Conservation (phyloP, 2,113 vertebrate genomes). For the Tachysurus fulvidraco region DNA sequence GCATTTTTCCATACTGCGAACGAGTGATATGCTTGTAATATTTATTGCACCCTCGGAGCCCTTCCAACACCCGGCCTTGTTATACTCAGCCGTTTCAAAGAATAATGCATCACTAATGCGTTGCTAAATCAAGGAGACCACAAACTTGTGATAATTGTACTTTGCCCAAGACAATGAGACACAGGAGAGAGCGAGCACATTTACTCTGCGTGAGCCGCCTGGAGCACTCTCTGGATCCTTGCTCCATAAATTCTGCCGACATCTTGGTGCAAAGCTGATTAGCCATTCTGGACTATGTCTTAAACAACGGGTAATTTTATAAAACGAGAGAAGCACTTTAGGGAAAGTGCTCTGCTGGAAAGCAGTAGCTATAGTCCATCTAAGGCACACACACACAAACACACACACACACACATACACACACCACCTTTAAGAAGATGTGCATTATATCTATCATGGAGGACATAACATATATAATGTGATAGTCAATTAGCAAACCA, state of each 20-base stretch:
- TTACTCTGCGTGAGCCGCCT: neutral
- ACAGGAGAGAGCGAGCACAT: slow-evolving; percentile 31
- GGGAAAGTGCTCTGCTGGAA: slow-evolving; percentile 41
- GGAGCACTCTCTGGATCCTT: slow-evolving; percentile 19
- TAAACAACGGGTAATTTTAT: slow-evolving; percentile 49
- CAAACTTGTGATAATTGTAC: slow-evolving; percentile 31
- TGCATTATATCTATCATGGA: neutral
- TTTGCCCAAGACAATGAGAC: slow-evolving; percentile 31
- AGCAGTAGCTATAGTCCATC: slow-evolving; percentile 29
- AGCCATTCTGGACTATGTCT: slow-evolving; percentile 41
- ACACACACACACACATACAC: neutral
- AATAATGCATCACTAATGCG: slow-evolving; percentile 6
- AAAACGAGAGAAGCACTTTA: slow-evolving; percentile 37
- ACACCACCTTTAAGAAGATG: neutral
- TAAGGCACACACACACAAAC: neutral
- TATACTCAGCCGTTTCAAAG: neutral
- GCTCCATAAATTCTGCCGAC: slow-evolving; percentile 38
- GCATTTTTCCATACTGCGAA: neutral
- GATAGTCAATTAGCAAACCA: neutral
- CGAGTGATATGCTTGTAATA: neutral
- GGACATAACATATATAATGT: neutral
- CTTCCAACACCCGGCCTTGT: neutral
- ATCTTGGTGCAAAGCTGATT: slow-evolving; percentile 51
- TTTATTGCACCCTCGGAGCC: neutral
- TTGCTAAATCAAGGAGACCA: slow-evolving; percentile 17